Conservation (phyloP, 2,888 invertebrate genomes). For the Gerosis bhagava region DNA sequence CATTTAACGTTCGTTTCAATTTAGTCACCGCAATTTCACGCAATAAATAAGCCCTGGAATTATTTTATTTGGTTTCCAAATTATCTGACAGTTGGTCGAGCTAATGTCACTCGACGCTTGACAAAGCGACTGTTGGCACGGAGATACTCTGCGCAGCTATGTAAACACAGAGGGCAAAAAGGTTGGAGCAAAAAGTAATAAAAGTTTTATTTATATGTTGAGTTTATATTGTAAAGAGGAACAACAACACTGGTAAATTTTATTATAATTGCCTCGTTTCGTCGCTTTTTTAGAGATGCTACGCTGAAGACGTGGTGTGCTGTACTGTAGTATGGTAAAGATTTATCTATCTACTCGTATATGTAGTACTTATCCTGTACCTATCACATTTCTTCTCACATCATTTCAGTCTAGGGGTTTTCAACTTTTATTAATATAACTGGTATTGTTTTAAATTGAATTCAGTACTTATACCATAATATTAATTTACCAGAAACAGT, state of each 20-base stretch:
- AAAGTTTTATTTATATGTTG: conserved; percentile 61
- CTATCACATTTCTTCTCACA: too few relatives aligned
- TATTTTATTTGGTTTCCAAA: conserved; percentile 71
- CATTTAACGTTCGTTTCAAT: conserved; percentile 2
- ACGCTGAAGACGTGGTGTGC: too few relatives aligned
- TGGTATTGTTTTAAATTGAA: too few relatives aligned
- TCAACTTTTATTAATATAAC: too few relatives aligned
- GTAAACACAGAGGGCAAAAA: conserved; percentile 70
- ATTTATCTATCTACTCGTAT: too few relatives aligned
- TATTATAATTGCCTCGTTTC: conserved; percentile 9
- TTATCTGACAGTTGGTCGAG: conserved; percentile 71
- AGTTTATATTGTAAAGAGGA: conserved; percentile 48
- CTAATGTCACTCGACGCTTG: conserved; percentile 75
- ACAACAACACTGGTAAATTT: conserved; percentile 37
- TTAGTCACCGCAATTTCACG: conserved; percentile 34
- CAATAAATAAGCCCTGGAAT: conserved; percentile 52
- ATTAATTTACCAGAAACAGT: too few relatives aligned
- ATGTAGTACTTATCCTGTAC: too few relatives aligned
- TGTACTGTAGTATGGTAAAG: too few relatives aligned
- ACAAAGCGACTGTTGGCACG: conserved; percentile 79
- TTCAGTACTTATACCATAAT: too few relatives aligned
- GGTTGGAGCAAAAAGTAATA: conserved; percentile 60
- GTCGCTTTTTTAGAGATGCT: background rate
- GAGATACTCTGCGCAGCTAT: conserved; percentile 72
- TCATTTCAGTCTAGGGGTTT: too few relatives aligned